A percentile compares a stretch with the other conserved stretches of the same genome.
These are phyloP conservation scores for Plectrocnemia conspersa DNA, from an alignment of 1,140 invertebrate species.

Conservation along the genomic window DNA sequence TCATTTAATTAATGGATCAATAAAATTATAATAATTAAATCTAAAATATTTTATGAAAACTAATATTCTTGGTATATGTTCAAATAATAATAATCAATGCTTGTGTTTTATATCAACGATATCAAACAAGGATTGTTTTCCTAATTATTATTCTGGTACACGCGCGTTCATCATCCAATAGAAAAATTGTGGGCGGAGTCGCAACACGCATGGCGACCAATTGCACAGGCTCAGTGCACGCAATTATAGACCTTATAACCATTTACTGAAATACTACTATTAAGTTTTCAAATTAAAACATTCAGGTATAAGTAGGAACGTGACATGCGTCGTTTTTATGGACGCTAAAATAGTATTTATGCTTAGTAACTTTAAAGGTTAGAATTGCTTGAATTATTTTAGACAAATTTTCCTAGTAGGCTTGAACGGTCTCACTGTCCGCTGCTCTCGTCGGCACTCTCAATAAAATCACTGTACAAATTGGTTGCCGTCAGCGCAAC, in stretches of 20 bases:
- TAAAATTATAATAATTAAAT: too few relatives aligned
- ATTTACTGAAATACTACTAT: neutral
- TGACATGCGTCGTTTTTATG: neutral
- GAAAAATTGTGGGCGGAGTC: slow-evolving; percentile 30
- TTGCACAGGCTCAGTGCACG: slow-evolving; percentile 4
- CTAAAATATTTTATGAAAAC: too few relatives aligned
- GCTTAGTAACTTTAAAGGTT: neutral
- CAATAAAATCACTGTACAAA: slow-evolving; percentile 6
- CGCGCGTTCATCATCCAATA: slow-evolving; percentile 24
- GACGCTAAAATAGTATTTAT: neutral
- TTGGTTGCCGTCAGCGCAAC: slow-evolving; percentile 6
- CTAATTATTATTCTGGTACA: slow-evolving; percentile 11
- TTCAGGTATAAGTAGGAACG: neutral
- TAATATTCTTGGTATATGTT: too few relatives aligned
- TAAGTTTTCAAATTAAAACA: neutral
- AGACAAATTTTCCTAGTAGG: neutral
- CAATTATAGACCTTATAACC: slow-evolving; percentile 15
- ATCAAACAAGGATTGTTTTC: too few relatives aligned
- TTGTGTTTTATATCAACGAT: too few relatives aligned
- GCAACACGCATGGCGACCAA: slow-evolving; percentile 29
- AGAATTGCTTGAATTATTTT: neutral
- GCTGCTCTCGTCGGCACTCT: neutral
- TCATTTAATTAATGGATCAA: too few relatives aligned
- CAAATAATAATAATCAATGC: too few relatives aligned
- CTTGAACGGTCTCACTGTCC: neutral